Evolutionary conservation across 2,888 invertebrate species (phyloP).

Genomic region (Parnassius orleans): DNA sequence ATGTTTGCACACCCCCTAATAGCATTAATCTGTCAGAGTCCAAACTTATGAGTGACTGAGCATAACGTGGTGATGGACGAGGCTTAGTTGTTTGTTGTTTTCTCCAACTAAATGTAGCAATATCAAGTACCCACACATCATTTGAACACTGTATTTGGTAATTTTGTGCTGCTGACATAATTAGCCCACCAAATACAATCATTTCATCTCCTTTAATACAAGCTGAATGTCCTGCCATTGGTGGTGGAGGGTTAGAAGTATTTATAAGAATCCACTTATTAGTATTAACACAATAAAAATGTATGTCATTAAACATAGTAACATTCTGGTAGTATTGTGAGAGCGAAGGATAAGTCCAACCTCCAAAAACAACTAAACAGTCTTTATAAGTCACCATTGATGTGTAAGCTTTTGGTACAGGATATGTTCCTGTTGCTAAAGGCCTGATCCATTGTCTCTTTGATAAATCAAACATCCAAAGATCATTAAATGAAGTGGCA

Average conservation of each 20-base stretch:
- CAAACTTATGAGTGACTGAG: constrained; percentile 93
- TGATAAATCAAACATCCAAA: constrained; percentile 96
- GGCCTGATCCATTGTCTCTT: constrained; percentile 92
- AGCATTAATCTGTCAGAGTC: constrained; percentile 89
- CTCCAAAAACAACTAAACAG: constrained; percentile 93
- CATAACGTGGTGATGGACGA: constrained; percentile 92
- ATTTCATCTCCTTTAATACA: constrained; percentile 90
- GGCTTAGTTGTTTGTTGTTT: constrained; percentile 85
- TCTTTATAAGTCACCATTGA: constrained; percentile 94
- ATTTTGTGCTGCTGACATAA: constrained; percentile 74
- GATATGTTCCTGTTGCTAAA: constrained; percentile 91
- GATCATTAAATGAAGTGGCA: constrained; percentile 97
- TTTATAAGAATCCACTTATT: constrained; percentile 90
- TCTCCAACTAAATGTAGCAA: constrained; percentile 88
- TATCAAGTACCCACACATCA: constrained; percentile 94
- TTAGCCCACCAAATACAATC: constrained; percentile 90
- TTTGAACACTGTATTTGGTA: constrained; percentile 83
- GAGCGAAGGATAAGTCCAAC: constrained; percentile 95
- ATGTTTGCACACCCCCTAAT: constrained; percentile 93
- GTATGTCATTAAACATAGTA: constrained; percentile 95
- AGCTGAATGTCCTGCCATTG: constrained; percentile 96
- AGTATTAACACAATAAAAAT: constrained; percentile 89
- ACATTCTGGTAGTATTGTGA: constrained; percentile 92
- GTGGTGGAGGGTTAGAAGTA: constrained; percentile 86
- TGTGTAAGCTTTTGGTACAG: constrained; percentile 97